These are phyloP conservation scores for Tetramorium parvispinum DNA, from an alignment of 1,140 invertebrate species.

Conservation along the genomic window DNA sequence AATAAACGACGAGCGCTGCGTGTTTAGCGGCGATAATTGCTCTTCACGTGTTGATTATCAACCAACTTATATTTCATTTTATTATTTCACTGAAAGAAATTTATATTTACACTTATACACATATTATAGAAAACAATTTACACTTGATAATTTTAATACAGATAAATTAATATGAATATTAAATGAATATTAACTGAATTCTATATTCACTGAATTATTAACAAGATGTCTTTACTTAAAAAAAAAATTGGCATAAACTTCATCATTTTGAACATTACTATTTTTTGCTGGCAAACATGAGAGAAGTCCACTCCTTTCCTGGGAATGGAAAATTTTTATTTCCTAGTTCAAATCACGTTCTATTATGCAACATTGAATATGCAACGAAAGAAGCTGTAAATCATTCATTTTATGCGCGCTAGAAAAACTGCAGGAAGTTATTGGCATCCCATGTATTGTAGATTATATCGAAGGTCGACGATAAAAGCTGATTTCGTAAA, in stretches of 20 bases:
- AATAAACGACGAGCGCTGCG: constrained; percentile 9
- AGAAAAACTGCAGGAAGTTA: neutral
- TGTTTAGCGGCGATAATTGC: neutral
- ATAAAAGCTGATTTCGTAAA: neutral
- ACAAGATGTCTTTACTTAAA: neutral
- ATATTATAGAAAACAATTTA: neutral
- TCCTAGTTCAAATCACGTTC: neutral
- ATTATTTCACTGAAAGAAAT: neutral
- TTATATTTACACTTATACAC: neutral
- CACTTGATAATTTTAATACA: neutral
- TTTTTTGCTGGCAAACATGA: neutral
- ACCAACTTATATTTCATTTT: neutral
- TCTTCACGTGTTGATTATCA: neutral
- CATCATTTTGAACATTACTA: neutral
- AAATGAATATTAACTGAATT: no score
- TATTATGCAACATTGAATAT: neutral
- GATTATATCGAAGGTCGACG: neutral
- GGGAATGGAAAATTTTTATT: neutral
- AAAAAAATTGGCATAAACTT: neutral
- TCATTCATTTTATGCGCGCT: constrained; percentile 7
- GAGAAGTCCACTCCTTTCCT: neutral
- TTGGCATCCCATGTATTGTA: neutral
- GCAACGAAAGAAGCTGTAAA: constrained; percentile 3
- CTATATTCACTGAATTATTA: neutral
- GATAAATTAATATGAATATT: neutral